phyloP scores from a whole-genome alignment of 2,888 invertebrate genomes.

The Spisula solida region DNA sequence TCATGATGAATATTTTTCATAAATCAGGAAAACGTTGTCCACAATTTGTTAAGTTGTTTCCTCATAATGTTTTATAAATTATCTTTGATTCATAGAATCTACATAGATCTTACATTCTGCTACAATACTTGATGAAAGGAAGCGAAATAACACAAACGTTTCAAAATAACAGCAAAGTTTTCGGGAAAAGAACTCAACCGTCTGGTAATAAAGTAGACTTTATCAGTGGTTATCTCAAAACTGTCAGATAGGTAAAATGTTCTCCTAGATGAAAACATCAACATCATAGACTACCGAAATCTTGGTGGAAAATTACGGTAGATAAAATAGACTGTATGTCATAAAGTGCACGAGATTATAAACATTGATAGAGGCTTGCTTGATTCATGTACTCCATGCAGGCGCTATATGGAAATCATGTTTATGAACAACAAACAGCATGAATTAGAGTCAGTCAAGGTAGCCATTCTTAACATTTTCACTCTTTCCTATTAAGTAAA shows the following conservation, averaged over 20 bases:
- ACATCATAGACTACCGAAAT: conserved; percentile 43
- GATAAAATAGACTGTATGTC: conserved; percentile 22
- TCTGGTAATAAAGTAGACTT: conserved; percentile 42
- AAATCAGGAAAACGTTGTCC: no score
- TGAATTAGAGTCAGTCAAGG: no score
- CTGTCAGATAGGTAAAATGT: conserved; percentile 47
- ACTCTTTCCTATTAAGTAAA: no score
- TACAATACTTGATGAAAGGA: conserved; percentile 14
- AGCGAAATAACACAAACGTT: background rate
- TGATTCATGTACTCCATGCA: no score
- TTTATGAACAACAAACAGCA: no score
- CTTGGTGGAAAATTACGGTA: conserved; percentile 32
- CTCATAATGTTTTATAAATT: no score
- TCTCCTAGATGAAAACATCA: conserved; percentile 49
- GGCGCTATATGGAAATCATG: no score
- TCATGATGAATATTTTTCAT: no score
- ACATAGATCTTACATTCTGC: background rate
- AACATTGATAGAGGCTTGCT: background rate
- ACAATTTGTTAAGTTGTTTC: no score
- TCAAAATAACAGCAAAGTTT: background rate
- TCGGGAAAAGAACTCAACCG: background rate
- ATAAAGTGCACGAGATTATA: conserved; percentile 40
- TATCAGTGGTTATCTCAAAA: conserved; percentile 24
- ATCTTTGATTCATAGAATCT: background rate
- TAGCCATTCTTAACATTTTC: no score